phyloP scores from a whole-genome alignment of 2,113 vertebrate species.

The Pao palembangensis region DNA sequence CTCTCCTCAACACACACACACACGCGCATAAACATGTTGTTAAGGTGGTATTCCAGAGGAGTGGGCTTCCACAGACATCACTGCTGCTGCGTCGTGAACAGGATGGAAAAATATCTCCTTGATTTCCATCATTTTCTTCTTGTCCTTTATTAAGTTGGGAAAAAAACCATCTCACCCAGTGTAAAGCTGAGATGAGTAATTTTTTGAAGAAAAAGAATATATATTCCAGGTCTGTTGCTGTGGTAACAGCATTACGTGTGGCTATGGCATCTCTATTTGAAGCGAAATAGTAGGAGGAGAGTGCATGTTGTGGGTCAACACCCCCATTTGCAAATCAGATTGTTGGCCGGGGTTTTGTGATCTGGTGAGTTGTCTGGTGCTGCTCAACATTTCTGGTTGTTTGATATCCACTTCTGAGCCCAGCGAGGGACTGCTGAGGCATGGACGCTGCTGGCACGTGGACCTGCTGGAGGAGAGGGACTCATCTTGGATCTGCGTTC shows the following conservation, averaged over 20 bases:
- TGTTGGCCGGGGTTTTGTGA: conserved; percentile 15
- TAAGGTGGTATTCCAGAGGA: conserved; percentile 53
- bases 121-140: no score
- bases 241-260: conserved; percentile 51
- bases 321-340: conserved; percentile 49
- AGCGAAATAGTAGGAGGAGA: conserved; percentile 61
- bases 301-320: conserved; percentile 52
- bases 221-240: conserved; percentile 58
- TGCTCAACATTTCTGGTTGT: conserved; percentile 9
- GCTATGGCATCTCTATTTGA: conserved; percentile 57
- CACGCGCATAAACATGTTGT: conserved; percentile 42
- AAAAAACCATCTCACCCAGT: conserved; percentile 16
- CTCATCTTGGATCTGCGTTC: neutral
- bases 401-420: conserved; percentile 30
- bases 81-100: no score
- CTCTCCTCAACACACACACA: conserved; percentile 12
- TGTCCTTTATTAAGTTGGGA: no score
- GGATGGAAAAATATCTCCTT: no score
- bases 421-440: conserved; percentile 13
- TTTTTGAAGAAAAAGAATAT: conserved; percentile 15
- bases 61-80: conserved; percentile 27
- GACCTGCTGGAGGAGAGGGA: conserved; percentile 1
- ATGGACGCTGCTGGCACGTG: conserved; percentile 5
- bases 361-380: conserved; percentile 17
- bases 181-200: conserved; percentile 59